A percentile compares a stretch with the other conserved stretches of the same genome.
Conservation (phyloP, 2,888 invertebrate genomes). For the Drosophila nr. perissopoda region DNA sequence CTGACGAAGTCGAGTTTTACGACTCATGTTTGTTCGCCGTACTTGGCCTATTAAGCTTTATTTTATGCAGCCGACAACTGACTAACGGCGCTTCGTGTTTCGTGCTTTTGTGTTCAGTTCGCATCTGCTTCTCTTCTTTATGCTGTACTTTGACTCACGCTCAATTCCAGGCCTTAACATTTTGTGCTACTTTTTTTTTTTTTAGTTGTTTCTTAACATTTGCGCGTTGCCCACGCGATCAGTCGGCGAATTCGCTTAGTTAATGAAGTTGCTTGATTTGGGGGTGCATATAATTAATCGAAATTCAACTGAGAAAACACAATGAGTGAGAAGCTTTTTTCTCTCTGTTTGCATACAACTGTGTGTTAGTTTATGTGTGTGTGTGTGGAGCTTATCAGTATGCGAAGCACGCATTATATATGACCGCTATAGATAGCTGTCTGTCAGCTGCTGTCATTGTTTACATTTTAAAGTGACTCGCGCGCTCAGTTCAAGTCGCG, state of each 20-base stretch:
- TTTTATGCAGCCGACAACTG: conserved; percentile 52
- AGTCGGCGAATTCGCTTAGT: conserved; percentile 33
- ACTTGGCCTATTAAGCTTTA: conserved; percentile 40
- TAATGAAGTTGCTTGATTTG: conserved; percentile 24
- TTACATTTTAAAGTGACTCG: conserved; percentile 53
- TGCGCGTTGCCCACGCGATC: conserved; percentile 62
- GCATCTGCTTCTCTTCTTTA: conserved; percentile 33
- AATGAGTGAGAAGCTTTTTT: conserved; percentile 7
- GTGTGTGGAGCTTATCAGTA: conserved; percentile 48
- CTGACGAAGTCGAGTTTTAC: conserved; percentile 21
- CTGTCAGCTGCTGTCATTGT: conserved; percentile 47
- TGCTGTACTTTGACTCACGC: conserved; percentile 41
- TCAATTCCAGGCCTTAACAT: conserved; percentile 61
- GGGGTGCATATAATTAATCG: conserved; percentile 37
- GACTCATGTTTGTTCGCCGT: conserved; percentile 38
- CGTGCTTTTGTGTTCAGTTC: conserved; percentile 33
- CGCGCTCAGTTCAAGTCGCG: conserved; percentile 32
- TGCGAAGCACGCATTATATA: conserved; percentile 52
- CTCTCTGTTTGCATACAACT: conserved; percentile 8
- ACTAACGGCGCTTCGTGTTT: conserved; percentile 58
- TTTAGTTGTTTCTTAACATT: conserved; percentile 70
- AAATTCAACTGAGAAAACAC: conserved; percentile 18
- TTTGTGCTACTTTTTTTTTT: conserved; percentile 29
- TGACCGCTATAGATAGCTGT: conserved; percentile 52
- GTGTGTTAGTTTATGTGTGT: neutral